Percentiles rank a stretch among this genome's conserved stretches.
Conservation (phyloP, 2,797 vertebrate species). For the Microctenopoma lineatum region DNA sequence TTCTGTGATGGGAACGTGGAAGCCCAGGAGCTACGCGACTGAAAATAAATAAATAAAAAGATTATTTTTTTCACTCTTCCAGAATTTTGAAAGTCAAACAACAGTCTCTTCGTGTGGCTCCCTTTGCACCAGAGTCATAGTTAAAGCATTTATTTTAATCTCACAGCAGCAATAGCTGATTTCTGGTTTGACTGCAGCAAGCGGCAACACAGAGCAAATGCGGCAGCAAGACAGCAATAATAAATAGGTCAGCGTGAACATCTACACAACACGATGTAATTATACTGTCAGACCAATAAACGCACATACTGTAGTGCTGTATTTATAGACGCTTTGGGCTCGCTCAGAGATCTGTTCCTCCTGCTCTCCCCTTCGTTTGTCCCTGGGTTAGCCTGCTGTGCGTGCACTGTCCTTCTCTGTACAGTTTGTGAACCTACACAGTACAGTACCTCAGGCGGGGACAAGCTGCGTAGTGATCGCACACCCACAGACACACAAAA, state of each 20-base stretch:
- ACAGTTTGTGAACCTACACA: slow-evolving; percentile 49
- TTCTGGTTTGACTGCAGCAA: slow-evolving; percentile 21
- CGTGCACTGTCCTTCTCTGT: slow-evolving; percentile 52
- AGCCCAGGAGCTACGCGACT: slow-evolving; percentile 15
- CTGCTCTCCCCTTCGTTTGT: slow-evolving; percentile 34
- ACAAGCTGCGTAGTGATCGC: slow-evolving; percentile 39
- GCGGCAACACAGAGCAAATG: slow-evolving; percentile 31
- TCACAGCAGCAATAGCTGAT: slow-evolving; percentile 5
- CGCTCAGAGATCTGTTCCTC: slow-evolving; percentile 39
- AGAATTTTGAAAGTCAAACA: slow-evolving; percentile 32
- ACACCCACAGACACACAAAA: slow-evolving; percentile 34
- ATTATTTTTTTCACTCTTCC: slow-evolving; percentile 1
- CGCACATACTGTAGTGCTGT: slow-evolving; percentile 43
- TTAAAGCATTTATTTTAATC: slow-evolving; percentile 23
- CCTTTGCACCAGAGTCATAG: slow-evolving; percentile 14
- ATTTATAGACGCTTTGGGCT: slow-evolving; percentile 40
- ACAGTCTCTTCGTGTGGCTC: slow-evolving; percentile 7
- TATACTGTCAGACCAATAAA: slow-evolving; percentile 57
- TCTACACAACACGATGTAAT: slow-evolving; percentile 59
- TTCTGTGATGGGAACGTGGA: not conserved
- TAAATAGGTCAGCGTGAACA: slow-evolving; percentile 67
- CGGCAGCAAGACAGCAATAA: slow-evolving; percentile 38
- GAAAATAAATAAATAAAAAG: not conserved
- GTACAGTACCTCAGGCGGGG: slow-evolving; percentile 52
- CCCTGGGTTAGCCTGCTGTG: slow-evolving; percentile 38